These are phyloP conservation scores for Acipenser transmontanus DNA, from an alignment of 2,797 vertebrate genomes.

Conservation along the genomic window DNA sequence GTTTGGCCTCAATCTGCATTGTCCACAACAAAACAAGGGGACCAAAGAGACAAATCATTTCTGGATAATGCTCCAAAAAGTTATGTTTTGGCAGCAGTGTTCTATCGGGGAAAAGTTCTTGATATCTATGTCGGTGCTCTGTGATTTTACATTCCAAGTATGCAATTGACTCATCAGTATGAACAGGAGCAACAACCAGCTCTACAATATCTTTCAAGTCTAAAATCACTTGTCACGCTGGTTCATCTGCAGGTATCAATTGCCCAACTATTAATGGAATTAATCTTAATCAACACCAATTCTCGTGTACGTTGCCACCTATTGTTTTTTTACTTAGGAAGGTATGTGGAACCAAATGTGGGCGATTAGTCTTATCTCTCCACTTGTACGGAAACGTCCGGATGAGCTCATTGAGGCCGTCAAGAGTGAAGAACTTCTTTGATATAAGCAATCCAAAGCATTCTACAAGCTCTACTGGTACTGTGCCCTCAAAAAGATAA, in stretches of 20 bases:
- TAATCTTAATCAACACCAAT: constrained; percentile 18
- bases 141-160: constrained; percentile 17
- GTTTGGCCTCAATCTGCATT: constrained; percentile 13
- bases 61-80: constrained; percentile 17
- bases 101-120: constrained; percentile 14
- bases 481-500: constrained; percentile 9
- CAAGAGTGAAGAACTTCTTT: constrained; percentile 20
- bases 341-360: constrained; percentile 14
- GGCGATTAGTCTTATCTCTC: constrained; percentile 21
- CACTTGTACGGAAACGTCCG: constrained; percentile 11
- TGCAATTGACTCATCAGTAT: constrained; percentile 13
- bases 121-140: constrained; percentile 13
- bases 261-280: constrained; percentile 26
- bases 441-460: constrained; percentile 16
- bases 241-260: constrained; percentile 20
- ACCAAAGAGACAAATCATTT: constrained; percentile 16
- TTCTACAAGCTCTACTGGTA: constrained; percentile 18
- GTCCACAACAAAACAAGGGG: constrained; percentile 16
- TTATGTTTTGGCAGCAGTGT: constrained; percentile 13
- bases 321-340: constrained; percentile 6
- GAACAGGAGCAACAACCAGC: constrained; percentile 14
- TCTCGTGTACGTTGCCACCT: constrained; percentile 21
- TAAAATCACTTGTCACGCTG: constrained; percentile 16
- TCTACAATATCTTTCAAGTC: constrained; percentile 19
- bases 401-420: constrained; percentile 15